Conservation (phyloP, 2,797 vertebrate species). For the Heterohyrax brucei region DNA sequence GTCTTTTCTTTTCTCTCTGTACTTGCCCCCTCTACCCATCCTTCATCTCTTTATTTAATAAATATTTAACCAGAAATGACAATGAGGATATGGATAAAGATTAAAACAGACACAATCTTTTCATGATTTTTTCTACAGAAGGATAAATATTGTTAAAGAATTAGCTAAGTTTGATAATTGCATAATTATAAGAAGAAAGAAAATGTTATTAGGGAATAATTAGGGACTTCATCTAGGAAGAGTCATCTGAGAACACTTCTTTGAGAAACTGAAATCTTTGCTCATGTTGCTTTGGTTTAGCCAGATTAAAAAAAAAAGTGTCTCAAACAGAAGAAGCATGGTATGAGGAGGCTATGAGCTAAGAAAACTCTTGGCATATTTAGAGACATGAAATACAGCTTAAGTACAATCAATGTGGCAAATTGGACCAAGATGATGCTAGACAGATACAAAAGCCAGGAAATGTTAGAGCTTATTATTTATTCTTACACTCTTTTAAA, state of each 20-base stretch:
- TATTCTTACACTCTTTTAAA: background rate
- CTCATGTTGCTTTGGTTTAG: conserved; percentile 6
- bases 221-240: background rate
- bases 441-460: background rate
- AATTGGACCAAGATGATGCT: background rate
- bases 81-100: background rate
- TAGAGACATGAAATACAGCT: background rate
- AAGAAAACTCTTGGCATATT: background rate
- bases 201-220: conserved; percentile 1
- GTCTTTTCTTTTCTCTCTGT: background rate
- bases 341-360: background rate
- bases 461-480: background rate
- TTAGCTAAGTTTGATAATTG: background rate
- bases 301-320: background rate
- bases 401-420: background rate
- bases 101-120: background rate
- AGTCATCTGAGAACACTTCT: background rate
- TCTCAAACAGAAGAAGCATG: conserved; percentile 7
- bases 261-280: conserved; percentile 21
- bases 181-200: background rate
- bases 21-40: background rate
- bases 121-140: background rate
- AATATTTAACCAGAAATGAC: background rate
- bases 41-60: background rate
- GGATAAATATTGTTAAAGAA: background rate